Evolutionary conservation across 2,797 vertebrate species (phyloP).

Genomic region (Cyprinella venusta): DNA sequence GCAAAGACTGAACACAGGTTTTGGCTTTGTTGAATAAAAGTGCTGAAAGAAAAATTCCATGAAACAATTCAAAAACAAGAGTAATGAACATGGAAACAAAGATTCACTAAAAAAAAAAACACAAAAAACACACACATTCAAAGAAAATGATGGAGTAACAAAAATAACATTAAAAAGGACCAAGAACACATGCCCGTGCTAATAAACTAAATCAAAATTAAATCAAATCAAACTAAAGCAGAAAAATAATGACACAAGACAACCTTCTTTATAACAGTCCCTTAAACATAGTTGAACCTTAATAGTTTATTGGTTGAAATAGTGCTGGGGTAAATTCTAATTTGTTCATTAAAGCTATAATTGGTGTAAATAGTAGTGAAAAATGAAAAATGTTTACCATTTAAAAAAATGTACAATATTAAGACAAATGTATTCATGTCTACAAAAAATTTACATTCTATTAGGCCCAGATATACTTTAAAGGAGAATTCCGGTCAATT

Average conservation of each 20-base stretch:
- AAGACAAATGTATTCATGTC: too few relatives aligned
- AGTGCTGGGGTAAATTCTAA: background rate
- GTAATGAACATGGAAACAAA: constrained; percentile 4
- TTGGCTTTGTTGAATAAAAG: background rate
- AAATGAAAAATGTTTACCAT: too few relatives aligned
- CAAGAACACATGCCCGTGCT: background rate
- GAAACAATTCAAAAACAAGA: background rate
- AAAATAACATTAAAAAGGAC: background rate
- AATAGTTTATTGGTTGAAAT: background rate
- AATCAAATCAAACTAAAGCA: background rate
- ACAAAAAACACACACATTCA: background rate
- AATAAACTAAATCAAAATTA: background rate
- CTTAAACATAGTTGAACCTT: background rate
- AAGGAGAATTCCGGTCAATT: too few relatives aligned
- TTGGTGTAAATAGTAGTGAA: background rate
- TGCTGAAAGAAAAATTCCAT: background rate
- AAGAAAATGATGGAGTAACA: background rate
- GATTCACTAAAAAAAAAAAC: background rate
- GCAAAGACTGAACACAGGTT: background rate
- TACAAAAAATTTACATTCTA: too few relatives aligned
- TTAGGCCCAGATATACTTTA: too few relatives aligned
- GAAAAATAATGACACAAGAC: background rate
- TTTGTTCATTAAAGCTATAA: background rate
- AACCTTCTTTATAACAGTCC: background rate
- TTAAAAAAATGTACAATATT: too few relatives aligned